Evolutionary conservation across 1,140 invertebrate species (phyloP).

Genomic region (Caenorhabditis latens): DNA sequence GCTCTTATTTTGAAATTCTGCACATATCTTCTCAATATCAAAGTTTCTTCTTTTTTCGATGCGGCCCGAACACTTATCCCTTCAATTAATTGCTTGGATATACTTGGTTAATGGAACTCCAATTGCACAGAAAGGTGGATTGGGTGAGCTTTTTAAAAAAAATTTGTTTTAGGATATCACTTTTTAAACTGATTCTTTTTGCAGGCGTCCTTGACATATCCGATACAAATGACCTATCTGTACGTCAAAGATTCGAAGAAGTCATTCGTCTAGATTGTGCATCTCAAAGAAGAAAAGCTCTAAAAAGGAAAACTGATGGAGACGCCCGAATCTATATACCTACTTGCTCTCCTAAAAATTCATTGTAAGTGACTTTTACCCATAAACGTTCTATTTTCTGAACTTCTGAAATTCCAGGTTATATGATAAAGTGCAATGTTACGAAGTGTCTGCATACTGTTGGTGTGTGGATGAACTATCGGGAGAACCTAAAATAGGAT

Average conservation of each 20-base stretch:
- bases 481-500: conserved; percentile 18
- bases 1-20: conserved; percentile 25
- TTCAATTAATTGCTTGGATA: conserved; percentile 25
- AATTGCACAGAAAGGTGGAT: conserved; percentile 25
- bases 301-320: conserved; percentile 41
- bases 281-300: conserved; percentile 23
- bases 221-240: conserved; percentile 30
- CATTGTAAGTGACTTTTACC: not conserved
- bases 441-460: conserved; percentile 21
- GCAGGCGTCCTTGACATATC: conserved; percentile 19
- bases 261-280: conserved; percentile 46
- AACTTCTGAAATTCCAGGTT: not conserved
- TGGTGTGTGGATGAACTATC: conserved; percentile 40
- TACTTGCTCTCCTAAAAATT: conserved; percentile 39
- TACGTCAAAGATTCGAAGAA: conserved; percentile 41
- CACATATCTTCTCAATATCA: conserved; percentile 24
- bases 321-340: conserved; percentile 13
- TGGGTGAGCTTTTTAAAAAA: not conserved
- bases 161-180: not conserved
- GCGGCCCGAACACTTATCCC: conserved; percentile 12
- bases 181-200: not conserved
- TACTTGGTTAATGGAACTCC: conserved; percentile 30
- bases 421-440: conserved; percentile 38
- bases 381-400: too few relatives aligned
- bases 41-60: not conserved